Base-by-base conservation (phyloP, 2,888 invertebrate species). In the Rhagium mordax region DNA sequence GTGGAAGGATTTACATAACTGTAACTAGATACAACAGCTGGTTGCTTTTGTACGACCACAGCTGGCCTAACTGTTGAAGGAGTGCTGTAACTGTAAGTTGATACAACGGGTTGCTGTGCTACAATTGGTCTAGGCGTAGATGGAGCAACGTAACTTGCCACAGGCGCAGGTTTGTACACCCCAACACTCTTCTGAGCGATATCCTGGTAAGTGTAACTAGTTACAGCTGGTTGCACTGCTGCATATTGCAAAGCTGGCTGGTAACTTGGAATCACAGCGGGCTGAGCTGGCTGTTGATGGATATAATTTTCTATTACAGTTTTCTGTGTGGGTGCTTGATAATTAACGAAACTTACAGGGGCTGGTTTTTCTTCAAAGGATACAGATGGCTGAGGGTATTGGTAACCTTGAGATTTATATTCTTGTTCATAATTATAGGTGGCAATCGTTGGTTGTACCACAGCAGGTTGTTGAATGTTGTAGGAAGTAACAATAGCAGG, bases 301-400 rank as follows among this genome's bases (percentile, higher is more conserved):
- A 13, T 1, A 13, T 41, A 41, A 41, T 41, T 41, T 41, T 41
- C 41, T 2, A 41, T 72, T 47, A 87, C 61, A 66, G 78, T 57
- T 24, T 84, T 64, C 84, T 85, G 86, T 16, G 83, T 74, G 72
- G 88, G 85, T 48, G 87, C 79, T 76, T 88, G 87, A 68, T 89
- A 89, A 68, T 89, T 85, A 72, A 89, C 89, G 15, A 87, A 74
- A 15, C 89, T 85, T 1, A 88, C 87, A 24, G 88, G 84, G 72
- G 78, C 72, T 47, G 78, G 75, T 0, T 60, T 64, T 69, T 81
- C 78, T 47, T 78, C 72, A 68, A 76, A 76, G 59, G 74, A 59
- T 62, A 77, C 70, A 55, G 74, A 33, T 18, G 85, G 83, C 76
- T 85, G 83, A 0, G 82, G 80, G 71, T 87, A 88, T 13, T 84